Evolutionary conservation across 2,888 invertebrate species (phyloP).

Genomic region (Conops quadrifasciatus): DNA sequence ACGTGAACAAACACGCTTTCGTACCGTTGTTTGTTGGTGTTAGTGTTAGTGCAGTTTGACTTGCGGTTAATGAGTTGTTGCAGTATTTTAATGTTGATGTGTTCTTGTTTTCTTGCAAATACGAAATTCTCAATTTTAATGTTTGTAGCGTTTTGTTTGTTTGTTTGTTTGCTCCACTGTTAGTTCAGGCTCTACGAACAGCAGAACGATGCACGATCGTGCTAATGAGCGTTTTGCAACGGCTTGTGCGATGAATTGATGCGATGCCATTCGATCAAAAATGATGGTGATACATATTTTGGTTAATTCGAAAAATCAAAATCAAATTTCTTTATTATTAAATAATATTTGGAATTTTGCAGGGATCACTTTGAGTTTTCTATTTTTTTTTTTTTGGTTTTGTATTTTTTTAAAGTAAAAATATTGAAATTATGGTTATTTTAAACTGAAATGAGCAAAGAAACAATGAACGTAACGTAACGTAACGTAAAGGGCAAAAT

Average conservation of each 20-base stretch:
- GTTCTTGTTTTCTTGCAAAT: too few relatives aligned
- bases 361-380: conserved; percentile 11
- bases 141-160: too few relatives aligned
- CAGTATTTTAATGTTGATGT: too few relatives aligned
- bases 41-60: too few relatives aligned
- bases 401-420: conserved; percentile 38
- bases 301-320: conserved; percentile 54
- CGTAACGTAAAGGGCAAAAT: not conserved
- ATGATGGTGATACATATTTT: conserved; percentile 37
- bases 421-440: conserved; percentile 36
- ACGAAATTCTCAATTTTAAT: too few relatives aligned
- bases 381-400: conserved; percentile 32
- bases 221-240: not conserved
- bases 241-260: conserved; percentile 25
- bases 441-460: conserved; percentile 49
- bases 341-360: conserved; percentile 27
- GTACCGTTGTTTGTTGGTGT: too few relatives aligned
- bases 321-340: conserved; percentile 56
- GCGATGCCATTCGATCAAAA: conserved; percentile 38
- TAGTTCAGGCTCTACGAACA: too few relatives aligned
- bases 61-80: too few relatives aligned
- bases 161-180: too few relatives aligned
- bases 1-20: too few relatives aligned
- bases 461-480: conserved; percentile 39
- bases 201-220: too few relatives aligned